These are phyloP conservation scores for Yponomeuta cagnagella DNA, from an alignment of 2,888 invertebrate genomes.

Conservation along the genomic window DNA sequence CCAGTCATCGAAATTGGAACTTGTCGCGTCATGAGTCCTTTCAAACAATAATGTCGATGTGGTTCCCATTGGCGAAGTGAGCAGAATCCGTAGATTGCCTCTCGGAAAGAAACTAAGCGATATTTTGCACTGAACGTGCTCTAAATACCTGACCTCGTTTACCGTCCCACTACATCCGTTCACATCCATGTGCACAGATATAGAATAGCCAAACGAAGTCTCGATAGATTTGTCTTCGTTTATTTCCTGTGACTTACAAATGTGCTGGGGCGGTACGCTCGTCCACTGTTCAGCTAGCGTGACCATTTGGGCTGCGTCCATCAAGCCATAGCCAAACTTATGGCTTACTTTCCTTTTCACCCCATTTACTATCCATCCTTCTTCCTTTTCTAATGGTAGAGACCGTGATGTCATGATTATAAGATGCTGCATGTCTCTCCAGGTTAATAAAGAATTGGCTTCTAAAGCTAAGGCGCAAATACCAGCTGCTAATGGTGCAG, in stretches of 20 bases:
- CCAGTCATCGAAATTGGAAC: constrained; percentile 98
- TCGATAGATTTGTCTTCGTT: constrained; percentile 89
- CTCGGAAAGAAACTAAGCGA: constrained; percentile 93
- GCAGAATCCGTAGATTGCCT: constrained; percentile 91
- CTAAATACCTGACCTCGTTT: constrained; percentile 92
- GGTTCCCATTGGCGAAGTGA: constrained; percentile 95
- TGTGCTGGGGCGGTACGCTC: constrained; percentile 94
- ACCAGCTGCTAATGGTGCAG: constrained; percentile 96
- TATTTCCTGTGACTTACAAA: constrained; percentile 93
- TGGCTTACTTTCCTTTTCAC: constrained; percentile 95
- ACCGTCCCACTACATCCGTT: constrained; percentile 92
- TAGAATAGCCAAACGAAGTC: constrained; percentile 83
- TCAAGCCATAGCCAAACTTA: constrained; percentile 98
- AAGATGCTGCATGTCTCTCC: constrained; percentile 98
- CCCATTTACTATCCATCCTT: constrained; percentile 95
- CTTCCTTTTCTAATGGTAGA: constrained; percentile 91
- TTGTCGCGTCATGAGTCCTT: constrained; percentile 91
- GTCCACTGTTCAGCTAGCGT: constrained; percentile 94
- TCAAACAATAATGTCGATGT: constrained; percentile 95
- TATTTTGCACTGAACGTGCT: constrained; percentile 98
- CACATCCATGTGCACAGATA: constrained; percentile 91
- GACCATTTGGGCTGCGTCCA: constrained; percentile 97
- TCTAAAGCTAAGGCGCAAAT: constrained; percentile 94
- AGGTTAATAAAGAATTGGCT: constrained; percentile 93
- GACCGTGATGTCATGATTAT: constrained; percentile 93